These are phyloP conservation scores for Torymus aiolomorphi DNA, from an alignment of 2,888 invertebrate genomes.

Conservation along the genomic window DNA sequence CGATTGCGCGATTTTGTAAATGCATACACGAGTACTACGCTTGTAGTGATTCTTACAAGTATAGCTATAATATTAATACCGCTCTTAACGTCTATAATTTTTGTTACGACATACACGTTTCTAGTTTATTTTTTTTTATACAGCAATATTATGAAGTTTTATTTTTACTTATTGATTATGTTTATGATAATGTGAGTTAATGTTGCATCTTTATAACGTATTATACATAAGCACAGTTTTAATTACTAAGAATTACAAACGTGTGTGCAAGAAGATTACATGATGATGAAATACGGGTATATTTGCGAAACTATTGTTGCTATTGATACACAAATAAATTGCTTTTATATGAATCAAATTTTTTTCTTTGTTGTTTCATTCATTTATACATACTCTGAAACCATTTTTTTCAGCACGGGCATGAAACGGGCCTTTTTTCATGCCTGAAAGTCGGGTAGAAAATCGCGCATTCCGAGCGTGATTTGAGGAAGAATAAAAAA, in stretches of 20 bases:
- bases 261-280: conserved; percentile 11
- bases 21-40: background rate
- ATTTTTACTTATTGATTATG: background rate
- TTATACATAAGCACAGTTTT: background rate
- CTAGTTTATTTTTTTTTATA: background rate
- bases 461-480: too few relatives aligned
- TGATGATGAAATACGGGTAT: conserved; percentile 36
- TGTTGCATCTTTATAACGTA: background rate
- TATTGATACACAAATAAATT: conserved; percentile 34
- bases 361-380: too few relatives aligned
- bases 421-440: too few relatives aligned
- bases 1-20: conserved; percentile 35
- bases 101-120: background rate
- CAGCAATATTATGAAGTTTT: background rate
- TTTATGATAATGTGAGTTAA: background rate
- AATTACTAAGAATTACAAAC: background rate
- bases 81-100: background rate
- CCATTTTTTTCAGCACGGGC: too few relatives aligned
- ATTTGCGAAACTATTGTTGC: conserved; percentile 13
- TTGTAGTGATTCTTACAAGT: too few relatives aligned
- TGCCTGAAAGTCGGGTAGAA: too few relatives aligned
- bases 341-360: background rate
- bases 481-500: too few relatives aligned
- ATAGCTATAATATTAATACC: conserved; percentile 4
- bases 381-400: too few relatives aligned